Evolutionary conservation across 2,797 vertebrate species (phyloP).

Genomic region (Pelodytes ibericus): DNA sequence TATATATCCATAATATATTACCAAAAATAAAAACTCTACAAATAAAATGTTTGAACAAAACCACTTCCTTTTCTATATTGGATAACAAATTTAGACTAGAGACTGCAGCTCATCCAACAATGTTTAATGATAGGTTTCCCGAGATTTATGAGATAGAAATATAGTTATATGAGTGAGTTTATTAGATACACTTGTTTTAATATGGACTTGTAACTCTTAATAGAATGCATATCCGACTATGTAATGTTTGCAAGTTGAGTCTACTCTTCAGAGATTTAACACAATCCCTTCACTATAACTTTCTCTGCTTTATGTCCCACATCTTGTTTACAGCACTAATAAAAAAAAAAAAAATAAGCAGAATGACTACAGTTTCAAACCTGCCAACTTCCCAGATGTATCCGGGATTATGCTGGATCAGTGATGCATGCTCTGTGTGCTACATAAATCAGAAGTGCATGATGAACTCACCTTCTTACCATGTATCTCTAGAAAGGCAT

Average conservation of each 20-base stretch:
- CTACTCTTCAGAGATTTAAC: constrained; percentile 51
- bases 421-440: constrained; percentile 37
- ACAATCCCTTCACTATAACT: constrained; percentile 54
- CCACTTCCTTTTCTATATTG: neutral
- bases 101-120: constrained; percentile 1
- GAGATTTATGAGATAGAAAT: constrained; percentile 55
- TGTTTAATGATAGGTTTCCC: constrained; percentile 47
- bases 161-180: constrained; percentile 50
- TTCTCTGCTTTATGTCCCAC: constrained; percentile 48
- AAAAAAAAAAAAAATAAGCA: constrained; percentile 57
- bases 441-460: constrained; percentile 32
- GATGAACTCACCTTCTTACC: constrained; percentile 26
- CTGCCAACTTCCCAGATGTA: constrained; percentile 57
- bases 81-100: constrained; percentile 27
- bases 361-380: constrained; percentile 49
- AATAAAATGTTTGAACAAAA: neutral
- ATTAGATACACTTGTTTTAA: constrained; percentile 52
- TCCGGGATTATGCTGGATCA: constrained; percentile 53
- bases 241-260: constrained; percentile 49
- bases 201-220: constrained; percentile 52
- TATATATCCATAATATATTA: too few relatives aligned
- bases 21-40: too few relatives aligned
- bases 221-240: constrained; percentile 51
- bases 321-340: constrained; percentile 54
- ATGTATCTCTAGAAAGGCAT: constrained; percentile 28